These are phyloP conservation scores for Bicyclus anynana DNA, from an alignment of 1,140 invertebrate species.

Conservation along the genomic window DNA sequence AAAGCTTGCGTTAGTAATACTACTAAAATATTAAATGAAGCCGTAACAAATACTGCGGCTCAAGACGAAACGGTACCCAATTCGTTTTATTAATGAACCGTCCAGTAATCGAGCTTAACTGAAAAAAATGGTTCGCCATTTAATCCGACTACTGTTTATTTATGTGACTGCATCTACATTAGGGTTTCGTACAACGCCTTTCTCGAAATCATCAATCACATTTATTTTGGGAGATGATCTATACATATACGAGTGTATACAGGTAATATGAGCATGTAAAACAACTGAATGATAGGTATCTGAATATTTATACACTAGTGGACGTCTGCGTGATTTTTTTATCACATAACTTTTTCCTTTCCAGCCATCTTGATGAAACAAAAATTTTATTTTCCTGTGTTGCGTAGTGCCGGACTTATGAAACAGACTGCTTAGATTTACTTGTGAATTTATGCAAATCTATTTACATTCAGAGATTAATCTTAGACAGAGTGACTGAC, in stretches of 20 bases:
- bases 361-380: too few relatives aligned
- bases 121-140: slow-evolving; percentile 45
- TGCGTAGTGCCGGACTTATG: too few relatives aligned
- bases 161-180: slow-evolving; percentile 44
- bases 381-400: too few relatives aligned
- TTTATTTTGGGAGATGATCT: slow-evolving; percentile 56
- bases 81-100: slow-evolving; percentile 38
- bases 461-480: too few relatives aligned
- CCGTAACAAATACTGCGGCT: slow-evolving; percentile 5
- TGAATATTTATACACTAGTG: too few relatives aligned
- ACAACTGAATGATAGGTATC: too few relatives aligned
- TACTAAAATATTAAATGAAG: slow-evolving; percentile 9
- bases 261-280: too few relatives aligned
- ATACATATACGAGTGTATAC: background rate
- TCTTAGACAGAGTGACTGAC: too few relatives aligned
- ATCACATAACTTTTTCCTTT: too few relatives aligned
- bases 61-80: slow-evolving; percentile 21
- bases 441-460: too few relatives aligned
- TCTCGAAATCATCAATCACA: slow-evolving; percentile 56
- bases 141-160: slow-evolving; percentile 46
- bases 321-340: too few relatives aligned
- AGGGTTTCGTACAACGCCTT: slow-evolving; percentile 52
- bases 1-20: background rate
- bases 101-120: slow-evolving; percentile 39
- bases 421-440: too few relatives aligned